Evolutionary conservation across 2,113 vertebrate genomes (phyloP).

Genomic region (Odobenus rosmarus): DNA sequence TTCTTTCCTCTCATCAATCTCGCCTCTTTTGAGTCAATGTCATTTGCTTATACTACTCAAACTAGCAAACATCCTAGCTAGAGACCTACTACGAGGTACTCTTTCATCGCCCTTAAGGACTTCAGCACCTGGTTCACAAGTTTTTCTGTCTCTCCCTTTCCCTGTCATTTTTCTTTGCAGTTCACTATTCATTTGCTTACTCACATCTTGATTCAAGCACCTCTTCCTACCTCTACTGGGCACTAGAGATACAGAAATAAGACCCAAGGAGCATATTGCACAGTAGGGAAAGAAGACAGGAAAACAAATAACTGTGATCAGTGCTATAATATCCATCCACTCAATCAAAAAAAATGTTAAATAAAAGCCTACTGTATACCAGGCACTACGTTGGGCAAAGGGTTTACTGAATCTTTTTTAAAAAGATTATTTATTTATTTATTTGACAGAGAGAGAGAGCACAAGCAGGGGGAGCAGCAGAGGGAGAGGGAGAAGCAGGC

Average conservation of each 20-base stretch:
- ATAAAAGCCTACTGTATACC: background rate
- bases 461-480: no score
- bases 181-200: conserved; percentile 37
- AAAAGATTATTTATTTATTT: no score
- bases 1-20: background rate
- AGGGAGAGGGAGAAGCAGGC: no score
- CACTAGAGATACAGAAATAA: conserved; percentile 14
- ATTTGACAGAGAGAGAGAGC: no score
- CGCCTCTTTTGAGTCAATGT: conserved; percentile 6
- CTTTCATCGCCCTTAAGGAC: background rate
- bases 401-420: background rate
- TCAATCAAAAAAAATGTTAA: background rate
- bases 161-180: conserved; percentile 2
- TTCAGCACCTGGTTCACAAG: conserved; percentile 13
- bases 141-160: conserved; percentile 13
- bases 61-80: conserved; percentile 26
- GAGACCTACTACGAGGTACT: background rate
- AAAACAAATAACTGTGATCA: background rate
- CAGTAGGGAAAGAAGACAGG: background rate
- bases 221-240: background rate
- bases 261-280: background rate
- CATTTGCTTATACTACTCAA: conserved; percentile 43
- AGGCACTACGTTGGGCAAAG: background rate
- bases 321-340: background rate
- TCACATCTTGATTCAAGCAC: conserved; percentile 34